These are phyloP conservation scores for Rhinoderma darwinii DNA, from an alignment of 2,113 vertebrate genomes.

Conservation along the genomic window DNA sequence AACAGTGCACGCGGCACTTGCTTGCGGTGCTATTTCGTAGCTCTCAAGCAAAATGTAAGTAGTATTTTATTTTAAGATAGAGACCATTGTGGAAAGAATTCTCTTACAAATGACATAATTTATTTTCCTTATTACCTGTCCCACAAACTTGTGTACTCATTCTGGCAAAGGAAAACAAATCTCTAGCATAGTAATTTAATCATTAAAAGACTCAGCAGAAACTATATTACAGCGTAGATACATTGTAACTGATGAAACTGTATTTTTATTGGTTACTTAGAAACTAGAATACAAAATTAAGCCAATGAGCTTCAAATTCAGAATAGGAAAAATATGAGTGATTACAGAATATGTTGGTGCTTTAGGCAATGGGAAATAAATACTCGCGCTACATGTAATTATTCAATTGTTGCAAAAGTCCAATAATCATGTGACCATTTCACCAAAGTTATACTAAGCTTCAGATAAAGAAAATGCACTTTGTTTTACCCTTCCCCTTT, in stretches of 20 bases:
- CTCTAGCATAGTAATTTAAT: not conserved
- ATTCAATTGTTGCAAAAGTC: not conserved
- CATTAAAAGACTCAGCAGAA: not conserved
- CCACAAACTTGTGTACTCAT: not conserved
- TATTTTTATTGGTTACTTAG: not conserved
- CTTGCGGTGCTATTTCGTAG: conserved; percentile 16
- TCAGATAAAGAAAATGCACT: no score
- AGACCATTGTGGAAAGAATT: not conserved
- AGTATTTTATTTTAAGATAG: conserved; percentile 33
- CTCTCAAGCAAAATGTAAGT: conserved; percentile 16
- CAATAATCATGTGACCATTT: not conserved
- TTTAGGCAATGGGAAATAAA: not conserved
- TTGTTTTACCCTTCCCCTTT: no score
- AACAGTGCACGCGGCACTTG: conserved; percentile 20
- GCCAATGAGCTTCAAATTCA: not conserved
- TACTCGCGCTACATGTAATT: not conserved
- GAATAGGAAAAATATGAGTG: not conserved
- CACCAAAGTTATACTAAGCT: not conserved
- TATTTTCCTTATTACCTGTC: conserved; percentile 5
- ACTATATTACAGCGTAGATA: not conserved
- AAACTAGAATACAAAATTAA: not conserved
- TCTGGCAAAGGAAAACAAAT: not conserved
- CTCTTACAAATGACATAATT: conserved; percentile 21
- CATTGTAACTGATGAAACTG: not conserved
- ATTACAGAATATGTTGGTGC: not conserved